Percentiles rank a stretch among this genome's conserved stretches.
Conservation (phyloP, 2,797 vertebrate genomes). For the Gouania willdenowi region DNA sequence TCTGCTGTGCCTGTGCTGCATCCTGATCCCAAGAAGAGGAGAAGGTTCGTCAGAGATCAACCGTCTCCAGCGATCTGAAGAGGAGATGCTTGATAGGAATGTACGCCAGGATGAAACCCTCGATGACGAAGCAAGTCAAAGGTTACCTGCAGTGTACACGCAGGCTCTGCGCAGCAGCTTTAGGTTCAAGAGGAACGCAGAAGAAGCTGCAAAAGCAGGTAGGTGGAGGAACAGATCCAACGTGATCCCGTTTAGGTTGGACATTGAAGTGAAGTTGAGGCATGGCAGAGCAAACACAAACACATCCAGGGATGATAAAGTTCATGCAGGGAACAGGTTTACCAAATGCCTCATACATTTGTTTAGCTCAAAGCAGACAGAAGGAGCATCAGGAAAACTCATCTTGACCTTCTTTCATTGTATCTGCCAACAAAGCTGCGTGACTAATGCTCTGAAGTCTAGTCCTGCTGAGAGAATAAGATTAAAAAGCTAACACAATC, state of each 20-base stretch:
- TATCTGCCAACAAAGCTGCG: background rate
- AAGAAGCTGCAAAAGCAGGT: slow-evolving; percentile 47
- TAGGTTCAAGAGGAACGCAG: slow-evolving; percentile 25
- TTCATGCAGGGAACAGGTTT: slow-evolving; percentile 7
- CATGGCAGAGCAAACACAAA: slow-evolving; percentile 14
- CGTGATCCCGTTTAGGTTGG: background rate
- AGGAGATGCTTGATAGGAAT: slow-evolving; percentile 15
- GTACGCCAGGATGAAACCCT: slow-evolving; percentile 13
- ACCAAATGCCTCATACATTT: background rate
- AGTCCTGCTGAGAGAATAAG: slow-evolving; percentile 1
- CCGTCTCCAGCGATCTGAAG: slow-evolving; percentile 20
- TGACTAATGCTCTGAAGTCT: slow-evolving; percentile 26
- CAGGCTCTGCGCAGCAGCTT: slow-evolving; percentile 6
- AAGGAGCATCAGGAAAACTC: slow-evolving; percentile 33
- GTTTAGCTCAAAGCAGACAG: slow-evolving; percentile 5
- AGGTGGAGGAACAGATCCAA: slow-evolving; percentile 28
- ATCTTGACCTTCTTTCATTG: slow-evolving; percentile 37
- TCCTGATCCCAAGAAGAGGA: slow-evolving; percentile 56
- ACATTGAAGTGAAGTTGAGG: background rate
- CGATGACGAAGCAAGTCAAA: slow-evolving; percentile 42
- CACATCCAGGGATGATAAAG: no score
- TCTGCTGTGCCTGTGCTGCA: slow-evolving; percentile 63
- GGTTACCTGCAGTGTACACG: slow-evolving; percentile 18
- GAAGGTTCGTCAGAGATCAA: slow-evolving; percentile 51
- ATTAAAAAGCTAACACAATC: background rate